phyloP scores from a whole-genome alignment of 2,797 vertebrate genomes.

The Anolis apletophallus region DNA sequence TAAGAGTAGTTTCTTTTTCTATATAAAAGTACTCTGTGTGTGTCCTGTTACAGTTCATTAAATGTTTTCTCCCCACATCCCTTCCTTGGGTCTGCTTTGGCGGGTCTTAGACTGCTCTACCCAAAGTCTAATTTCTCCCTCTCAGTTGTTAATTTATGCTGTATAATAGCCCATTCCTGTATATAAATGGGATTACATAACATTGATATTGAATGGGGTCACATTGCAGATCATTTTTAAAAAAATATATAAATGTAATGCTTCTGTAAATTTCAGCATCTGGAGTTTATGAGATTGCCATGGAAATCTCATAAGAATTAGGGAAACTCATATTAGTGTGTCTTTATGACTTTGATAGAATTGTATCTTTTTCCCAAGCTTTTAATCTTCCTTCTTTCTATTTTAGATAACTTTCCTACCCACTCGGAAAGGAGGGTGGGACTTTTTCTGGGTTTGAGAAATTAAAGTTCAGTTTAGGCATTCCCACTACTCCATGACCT shows the following conservation, averaged over 20 bases:
- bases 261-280: slow-evolving; percentile 58
- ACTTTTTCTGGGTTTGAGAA: slow-evolving; percentile 19
- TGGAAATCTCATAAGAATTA: slow-evolving; percentile 14
- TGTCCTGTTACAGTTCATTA: slow-evolving; percentile 41
- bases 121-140: slow-evolving; percentile 9
- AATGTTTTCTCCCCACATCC: slow-evolving; percentile 28
- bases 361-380: background rate
- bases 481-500: slow-evolving; percentile 12
- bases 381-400: background rate
- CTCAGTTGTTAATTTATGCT: slow-evolving; percentile 29
- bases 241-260: slow-evolving; percentile 38
- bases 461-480: slow-evolving; percentile 24
- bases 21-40: slow-evolving; percentile 31
- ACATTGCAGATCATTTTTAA: slow-evolving; percentile 53
- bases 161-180: slow-evolving; percentile 41
- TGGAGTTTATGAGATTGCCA: slow-evolving; percentile 19
- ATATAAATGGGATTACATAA: slow-evolving; percentile 59
- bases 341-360: background rate
- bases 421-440: background rate
- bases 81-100: slow-evolving; percentile 47
- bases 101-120: slow-evolving; percentile 33
- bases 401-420: background rate
- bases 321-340: background rate
- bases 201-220: slow-evolving; percentile 48
- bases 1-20: slow-evolving; percentile 47